Base-by-base conservation (phyloP, 2,888 invertebrate species). In the Halocaridina rubra region DNA sequence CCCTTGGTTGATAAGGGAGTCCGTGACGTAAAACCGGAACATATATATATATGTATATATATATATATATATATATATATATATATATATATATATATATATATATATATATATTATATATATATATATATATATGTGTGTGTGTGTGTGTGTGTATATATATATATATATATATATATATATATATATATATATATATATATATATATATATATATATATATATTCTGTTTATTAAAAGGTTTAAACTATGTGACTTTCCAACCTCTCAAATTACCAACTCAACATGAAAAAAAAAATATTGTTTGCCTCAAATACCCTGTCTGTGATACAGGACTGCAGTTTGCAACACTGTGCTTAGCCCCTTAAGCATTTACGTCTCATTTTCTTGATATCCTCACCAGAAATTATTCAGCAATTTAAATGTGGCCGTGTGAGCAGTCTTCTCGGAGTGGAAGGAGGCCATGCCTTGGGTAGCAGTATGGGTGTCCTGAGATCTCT, bases 361-460 rank as follows among this genome's bases (percentile, higher is more conserved):
- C n/a, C n/a, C n/a, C n/a, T n/a, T n/a, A n/a, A n/a, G n/a, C n/a
- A n/a, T n/a, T n/a, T n/a, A n/a, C n/a, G n/a, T n/a, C n/a, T n/a
- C n/a, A n/a, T n/a, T n/a, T n/a, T n/a, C n/a, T n/a, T n/a, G n/a
- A n/a, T n/a, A n/a, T 53, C 19, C 10, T 53, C 19, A 1, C 10
- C 53, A 80, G 80, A 59, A 8, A 80, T 80, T 19, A n/a, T 53
- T 3, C 27, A 71, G 19, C 57, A 72, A 46, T 72, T 72, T 72
- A 22, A 16, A 5, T 46, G 80, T 5, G 80, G 80, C 4, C 80
- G 80, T 22, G 22, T 80, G 16, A 72, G 69, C 72, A 80, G 80
- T 5, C 72, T 80, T 30, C 30, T 80, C 5, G 80, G 80, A 3
- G 80, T 80, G 27, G 80, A 80, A 32, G 80, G 80, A 16, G 80